Evolutionary conservation across 2,113 vertebrate genomes (phyloP).

Genomic region (Trinectes maculatus): DNA sequence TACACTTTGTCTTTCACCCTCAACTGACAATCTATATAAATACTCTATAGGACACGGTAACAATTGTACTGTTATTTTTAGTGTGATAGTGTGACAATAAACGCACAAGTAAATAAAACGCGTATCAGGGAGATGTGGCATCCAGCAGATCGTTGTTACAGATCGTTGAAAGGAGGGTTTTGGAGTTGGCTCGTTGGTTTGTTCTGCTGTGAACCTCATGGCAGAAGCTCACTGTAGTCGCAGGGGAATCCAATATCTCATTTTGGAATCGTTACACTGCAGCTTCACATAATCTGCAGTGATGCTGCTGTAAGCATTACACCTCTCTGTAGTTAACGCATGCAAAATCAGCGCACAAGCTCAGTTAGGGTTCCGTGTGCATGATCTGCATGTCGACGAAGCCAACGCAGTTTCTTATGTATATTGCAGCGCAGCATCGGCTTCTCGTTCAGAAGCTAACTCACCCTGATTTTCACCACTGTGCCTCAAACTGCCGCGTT

Average conservation of each 20-base stretch:
- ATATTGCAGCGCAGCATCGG: background rate
- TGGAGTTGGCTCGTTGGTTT: slow-evolving; percentile 2
- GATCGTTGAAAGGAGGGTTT: slow-evolving; percentile 19
- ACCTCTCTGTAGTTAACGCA: slow-evolving; percentile 14
- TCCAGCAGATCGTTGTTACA: no score
- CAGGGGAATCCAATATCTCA: slow-evolving; percentile 32
- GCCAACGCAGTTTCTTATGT: background rate
- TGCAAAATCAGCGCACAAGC: slow-evolving; percentile 8
- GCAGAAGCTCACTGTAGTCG: slow-evolving; percentile 3
- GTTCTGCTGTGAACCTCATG: background rate
- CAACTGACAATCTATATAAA: background rate
- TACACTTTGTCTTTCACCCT: slow-evolving; percentile 1
- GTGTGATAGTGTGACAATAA: no score
- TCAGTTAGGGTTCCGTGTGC: background rate
- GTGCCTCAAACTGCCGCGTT: background rate
- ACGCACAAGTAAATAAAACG: no score
- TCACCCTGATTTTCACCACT: background rate
- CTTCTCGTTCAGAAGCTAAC: background rate
- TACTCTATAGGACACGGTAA: background rate
- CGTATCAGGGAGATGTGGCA: no score
- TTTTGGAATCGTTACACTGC: slow-evolving; percentile 23
- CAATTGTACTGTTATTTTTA: background rate
- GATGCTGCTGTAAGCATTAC: slow-evolving; percentile 35
- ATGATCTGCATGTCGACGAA: slow-evolving; percentile 19
- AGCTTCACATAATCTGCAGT: slow-evolving; percentile 22